A percentile compares a stretch with the other conserved stretches of the same genome.
phyloP scores from a whole-genome alignment of 37 sponge, comb jelly and placozoan genomes.

The Chondrosia reniformis region DNA sequence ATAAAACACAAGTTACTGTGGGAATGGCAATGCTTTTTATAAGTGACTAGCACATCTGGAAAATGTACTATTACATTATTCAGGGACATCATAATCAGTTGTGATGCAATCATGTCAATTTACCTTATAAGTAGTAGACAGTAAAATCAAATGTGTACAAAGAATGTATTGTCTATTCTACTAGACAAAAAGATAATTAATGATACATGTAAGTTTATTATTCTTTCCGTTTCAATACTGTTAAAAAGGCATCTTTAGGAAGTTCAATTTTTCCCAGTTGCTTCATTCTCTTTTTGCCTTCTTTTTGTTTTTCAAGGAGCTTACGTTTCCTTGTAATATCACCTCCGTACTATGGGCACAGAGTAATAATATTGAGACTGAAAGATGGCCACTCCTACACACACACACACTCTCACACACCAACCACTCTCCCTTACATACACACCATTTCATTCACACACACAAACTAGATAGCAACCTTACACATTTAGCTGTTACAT shows the following conservation, averaged over 20 bases:
- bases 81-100: no score
- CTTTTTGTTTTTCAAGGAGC: constrained; percentile 76
- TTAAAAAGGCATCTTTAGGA: constrained; percentile 73
- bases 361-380: background rate
- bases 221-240: constrained; percentile 49
- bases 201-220: no score
- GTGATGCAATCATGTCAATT: no score
- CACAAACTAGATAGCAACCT: constrained; percentile 22
- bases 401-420: background rate
- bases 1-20: no score
- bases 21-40: no score
- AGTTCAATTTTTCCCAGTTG: constrained; percentile 71
- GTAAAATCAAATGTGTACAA: no score
- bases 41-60: no score
- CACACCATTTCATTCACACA: background rate
- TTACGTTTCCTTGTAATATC: constrained; percentile 89
- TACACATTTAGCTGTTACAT: constrained; percentile 92
- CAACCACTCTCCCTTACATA: background rate
- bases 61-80: no score
- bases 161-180: no score
- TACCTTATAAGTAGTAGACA: no score
- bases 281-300: constrained; percentile 78
- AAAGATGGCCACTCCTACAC: background rate
- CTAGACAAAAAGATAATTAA: no score
- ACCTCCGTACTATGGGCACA: constrained; percentile 78